Evolutionary conservation across 2,113 vertebrate genomes (phyloP).

Genomic region (Tinamus guttatus): DNA sequence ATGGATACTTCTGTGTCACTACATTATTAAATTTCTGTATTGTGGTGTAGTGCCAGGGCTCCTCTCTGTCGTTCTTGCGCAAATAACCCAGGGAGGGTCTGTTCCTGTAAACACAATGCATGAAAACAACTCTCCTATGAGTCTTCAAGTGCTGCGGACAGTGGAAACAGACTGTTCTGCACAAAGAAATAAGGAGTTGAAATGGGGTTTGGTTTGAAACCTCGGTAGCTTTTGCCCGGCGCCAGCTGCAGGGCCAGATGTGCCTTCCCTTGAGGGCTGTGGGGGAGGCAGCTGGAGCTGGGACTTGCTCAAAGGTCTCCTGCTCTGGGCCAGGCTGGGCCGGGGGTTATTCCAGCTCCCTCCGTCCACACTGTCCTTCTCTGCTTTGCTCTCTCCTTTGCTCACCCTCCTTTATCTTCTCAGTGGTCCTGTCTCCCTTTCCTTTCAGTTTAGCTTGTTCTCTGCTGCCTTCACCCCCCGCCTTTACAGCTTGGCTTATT

Average conservation of each 20-base stretch:
- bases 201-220: background rate
- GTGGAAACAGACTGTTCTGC: background rate
- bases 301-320: background rate
- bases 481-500: background rate
- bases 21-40: background rate
- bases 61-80: background rate
- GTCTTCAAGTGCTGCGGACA: background rate
- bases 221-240: background rate
- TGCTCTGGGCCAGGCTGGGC: accelerated
- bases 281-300: background rate
- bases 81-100: background rate
- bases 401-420: background rate
- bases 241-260: background rate
- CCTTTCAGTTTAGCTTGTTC: background rate
- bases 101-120: background rate
- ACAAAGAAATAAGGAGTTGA: background rate
- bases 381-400: background rate
- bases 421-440: background rate
- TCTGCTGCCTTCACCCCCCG: background rate
- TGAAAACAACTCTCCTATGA: background rate
- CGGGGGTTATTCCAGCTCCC: background rate
- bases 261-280: background rate
- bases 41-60: background rate
- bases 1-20: background rate
- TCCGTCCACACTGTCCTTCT: background rate